Evolutionary conservation across 2,888 invertebrate genomes (phyloP).

Genomic region (Desoria tigrina): DNA sequence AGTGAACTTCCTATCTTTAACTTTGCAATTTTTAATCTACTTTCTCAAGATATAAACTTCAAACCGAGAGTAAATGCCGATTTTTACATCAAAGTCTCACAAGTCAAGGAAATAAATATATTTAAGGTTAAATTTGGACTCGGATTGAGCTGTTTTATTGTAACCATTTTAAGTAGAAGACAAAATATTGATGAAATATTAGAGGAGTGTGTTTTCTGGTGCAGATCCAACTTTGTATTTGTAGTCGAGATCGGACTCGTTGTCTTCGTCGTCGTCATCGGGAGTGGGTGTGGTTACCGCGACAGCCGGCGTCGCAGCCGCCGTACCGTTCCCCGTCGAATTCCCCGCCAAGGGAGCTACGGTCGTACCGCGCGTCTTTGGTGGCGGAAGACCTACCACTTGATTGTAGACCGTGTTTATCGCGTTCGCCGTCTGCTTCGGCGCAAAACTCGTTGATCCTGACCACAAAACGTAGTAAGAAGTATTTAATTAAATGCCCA

Average conservation of each 20-base stretch:
- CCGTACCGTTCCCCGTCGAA: constrained; percentile 12
- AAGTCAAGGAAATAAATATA: no score
- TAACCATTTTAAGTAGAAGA: no score
- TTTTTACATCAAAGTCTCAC: no score
- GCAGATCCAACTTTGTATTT: no score
- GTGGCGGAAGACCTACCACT: constrained; percentile 37
- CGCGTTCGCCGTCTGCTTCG: constrained; percentile 28
- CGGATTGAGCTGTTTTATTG: no score
- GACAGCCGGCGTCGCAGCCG: constrained; percentile 10
- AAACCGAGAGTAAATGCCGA: no score
- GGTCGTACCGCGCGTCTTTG: constrained; percentile 12
- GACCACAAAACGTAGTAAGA: not conserved
- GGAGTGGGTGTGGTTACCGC: not conserved
- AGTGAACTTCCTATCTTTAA: no score
- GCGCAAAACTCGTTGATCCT: constrained; percentile 36
- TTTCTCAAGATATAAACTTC: no score
- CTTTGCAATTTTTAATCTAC: no score
- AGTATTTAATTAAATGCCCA: not conserved
- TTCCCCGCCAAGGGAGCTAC: not conserved
- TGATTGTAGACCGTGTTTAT: constrained; percentile 39
- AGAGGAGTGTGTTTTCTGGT: no score
- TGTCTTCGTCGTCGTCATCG: constrained; percentile 38
- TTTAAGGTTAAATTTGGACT: no score
- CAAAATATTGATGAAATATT: no score
- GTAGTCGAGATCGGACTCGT: constrained; percentile 26